These are phyloP conservation scores for Alviniconcha marisindica DNA, from an alignment of 1,140 invertebrate species.

Conservation along the genomic window DNA sequence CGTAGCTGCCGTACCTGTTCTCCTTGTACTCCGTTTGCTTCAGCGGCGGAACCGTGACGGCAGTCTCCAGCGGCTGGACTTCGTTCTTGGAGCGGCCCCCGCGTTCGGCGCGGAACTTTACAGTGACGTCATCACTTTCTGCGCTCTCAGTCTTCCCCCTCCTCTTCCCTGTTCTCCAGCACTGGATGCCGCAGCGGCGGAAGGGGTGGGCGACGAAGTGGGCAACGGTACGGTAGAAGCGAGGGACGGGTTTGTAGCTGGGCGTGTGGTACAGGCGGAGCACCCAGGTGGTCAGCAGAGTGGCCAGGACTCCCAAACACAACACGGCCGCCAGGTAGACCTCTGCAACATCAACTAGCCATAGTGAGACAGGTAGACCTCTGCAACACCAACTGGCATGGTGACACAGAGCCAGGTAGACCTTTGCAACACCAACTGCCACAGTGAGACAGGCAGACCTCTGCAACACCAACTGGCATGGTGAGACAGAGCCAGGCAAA, in stretches of 20 bases:
- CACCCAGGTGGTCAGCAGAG: conserved; percentile 13
- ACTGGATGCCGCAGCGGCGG: not conserved
- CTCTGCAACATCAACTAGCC: not conserved
- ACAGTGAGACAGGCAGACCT: too few species aligned
- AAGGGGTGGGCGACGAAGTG: not conserved
- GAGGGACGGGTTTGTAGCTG: not conserved
- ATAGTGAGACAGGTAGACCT: not conserved
- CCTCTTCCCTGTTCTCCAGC: too few species aligned
- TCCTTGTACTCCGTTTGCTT: not conserved
- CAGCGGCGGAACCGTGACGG: too few species aligned
- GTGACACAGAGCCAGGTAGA: too few species aligned
- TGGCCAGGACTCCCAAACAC: not conserved
- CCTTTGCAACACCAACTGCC: too few species aligned
- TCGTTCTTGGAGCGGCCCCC: not conserved
- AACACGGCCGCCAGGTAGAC: not conserved
- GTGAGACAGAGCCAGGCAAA: too few species aligned
- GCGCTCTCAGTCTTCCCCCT: too few species aligned
- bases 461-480: too few species aligned
- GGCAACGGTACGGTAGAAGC: not conserved
- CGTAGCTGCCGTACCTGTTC: too few species aligned
- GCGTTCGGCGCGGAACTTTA: not conserved
- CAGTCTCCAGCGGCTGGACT: not conserved
- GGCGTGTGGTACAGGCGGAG: conserved; percentile 6
- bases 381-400: too few species aligned
- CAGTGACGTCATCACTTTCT: not conserved